Conservation (phyloP, 2,797 vertebrate genomes). For the Phataginus tricuspis region DNA sequence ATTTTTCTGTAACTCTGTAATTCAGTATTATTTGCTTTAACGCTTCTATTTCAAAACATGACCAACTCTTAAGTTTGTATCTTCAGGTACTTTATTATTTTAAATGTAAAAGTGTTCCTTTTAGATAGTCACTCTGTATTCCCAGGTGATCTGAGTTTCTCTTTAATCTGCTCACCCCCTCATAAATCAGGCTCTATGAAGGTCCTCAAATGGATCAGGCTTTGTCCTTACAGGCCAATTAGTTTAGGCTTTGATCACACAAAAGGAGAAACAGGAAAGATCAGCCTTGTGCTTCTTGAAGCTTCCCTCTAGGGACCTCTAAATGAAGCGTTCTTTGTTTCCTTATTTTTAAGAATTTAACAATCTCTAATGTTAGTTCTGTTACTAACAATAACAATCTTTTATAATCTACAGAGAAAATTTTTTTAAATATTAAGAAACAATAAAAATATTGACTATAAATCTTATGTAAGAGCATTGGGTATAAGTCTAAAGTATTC, state of each 20-base stretch:
- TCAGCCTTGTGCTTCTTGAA: conserved; percentile 35
- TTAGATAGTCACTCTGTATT: background rate
- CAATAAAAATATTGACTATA: background rate
- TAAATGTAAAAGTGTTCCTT: conserved; percentile 27
- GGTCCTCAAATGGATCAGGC: background rate
- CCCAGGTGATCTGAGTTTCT: background rate
- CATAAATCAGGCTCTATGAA: background rate
- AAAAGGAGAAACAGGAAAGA: conserved; percentile 16
- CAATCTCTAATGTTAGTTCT: background rate
- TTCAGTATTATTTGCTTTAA: conserved; percentile 25
- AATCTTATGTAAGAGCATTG: background rate
- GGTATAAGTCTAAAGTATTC: background rate
- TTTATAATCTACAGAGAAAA: background rate
- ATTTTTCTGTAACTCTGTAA: background rate
- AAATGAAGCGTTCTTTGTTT: background rate
- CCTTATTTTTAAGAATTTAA: conserved; percentile 47
- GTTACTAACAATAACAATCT: background rate
- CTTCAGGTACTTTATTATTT: conserved; percentile 4
- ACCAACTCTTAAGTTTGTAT: background rate
- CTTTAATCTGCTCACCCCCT: conserved; percentile 45
- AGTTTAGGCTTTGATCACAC: conserved; percentile 66
- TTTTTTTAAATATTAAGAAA: background rate
- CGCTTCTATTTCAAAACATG: conserved; percentile 29
- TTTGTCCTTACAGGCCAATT: conserved; percentile 45
- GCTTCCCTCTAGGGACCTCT: background rate